Percentiles rank a stretch among this genome's conserved stretches.
phyloP scores from a whole-genome alignment of 2,888 invertebrate species.

The Halocaridina rubra region DNA sequence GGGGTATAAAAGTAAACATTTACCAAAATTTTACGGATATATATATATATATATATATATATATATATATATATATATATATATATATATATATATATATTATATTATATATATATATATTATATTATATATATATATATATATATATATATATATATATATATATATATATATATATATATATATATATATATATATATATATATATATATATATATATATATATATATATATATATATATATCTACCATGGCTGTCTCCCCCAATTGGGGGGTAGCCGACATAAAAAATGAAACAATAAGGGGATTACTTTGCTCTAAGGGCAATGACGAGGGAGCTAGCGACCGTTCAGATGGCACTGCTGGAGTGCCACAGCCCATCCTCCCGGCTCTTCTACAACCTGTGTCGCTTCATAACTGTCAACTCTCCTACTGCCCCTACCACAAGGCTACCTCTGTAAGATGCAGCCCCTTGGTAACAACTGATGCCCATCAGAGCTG shows the following conservation, averaged over 20 bases:
- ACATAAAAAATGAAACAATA: not conserved
- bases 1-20: not conserved
- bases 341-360: too few species aligned
- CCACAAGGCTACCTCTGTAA: too few species aligned
- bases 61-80: not conserved
- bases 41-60: not conserved
- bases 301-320: too few species aligned
- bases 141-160: slow-evolving; percentile 10
- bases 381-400: too few species aligned
- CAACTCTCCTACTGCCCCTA: too few species aligned
- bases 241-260: not conserved
- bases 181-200: slow-evolving; percentile 11
- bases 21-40: not conserved
- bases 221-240: not conserved
- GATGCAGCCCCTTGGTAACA: too few species aligned
- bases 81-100: slow-evolving; percentile 2
- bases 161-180: slow-evolving; percentile 11
- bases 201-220: slow-evolving; percentile 5
- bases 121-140: not conserved
- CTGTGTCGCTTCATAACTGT: too few species aligned
- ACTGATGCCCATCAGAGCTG: too few species aligned
- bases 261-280: not conserved
- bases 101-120: slow-evolving; percentile 1
- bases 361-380: too few species aligned
- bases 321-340: too few species aligned